phyloP scores from a whole-genome alignment of 1,140 invertebrate genomes.

The Ephestia elutella region DNA sequence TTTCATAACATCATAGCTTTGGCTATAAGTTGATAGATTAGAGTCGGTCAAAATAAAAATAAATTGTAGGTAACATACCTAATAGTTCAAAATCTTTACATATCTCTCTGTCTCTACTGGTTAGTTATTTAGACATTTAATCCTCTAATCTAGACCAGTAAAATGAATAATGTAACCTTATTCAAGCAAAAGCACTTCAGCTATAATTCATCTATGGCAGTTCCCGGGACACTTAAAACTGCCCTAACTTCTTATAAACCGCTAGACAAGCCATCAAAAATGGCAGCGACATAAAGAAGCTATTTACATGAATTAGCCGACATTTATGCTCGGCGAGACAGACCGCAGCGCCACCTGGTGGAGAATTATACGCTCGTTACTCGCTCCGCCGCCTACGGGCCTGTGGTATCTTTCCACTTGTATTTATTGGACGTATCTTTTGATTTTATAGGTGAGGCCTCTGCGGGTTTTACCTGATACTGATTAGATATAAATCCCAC shows the following conservation, averaged over 20 bases:
- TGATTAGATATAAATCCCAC: too few species aligned
- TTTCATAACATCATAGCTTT: too few species aligned
- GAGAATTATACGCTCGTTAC: constrained; percentile 65
- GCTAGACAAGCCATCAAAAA: constrained; percentile 32
- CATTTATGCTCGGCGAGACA: constrained; percentile 65
- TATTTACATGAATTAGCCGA: constrained; percentile 68
- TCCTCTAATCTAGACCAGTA: too few species aligned
- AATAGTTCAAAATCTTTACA: too few species aligned
- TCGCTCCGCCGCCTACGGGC: constrained; percentile 41
- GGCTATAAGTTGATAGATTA: too few species aligned
- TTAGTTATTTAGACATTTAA: too few species aligned
- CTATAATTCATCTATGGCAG: not conserved
- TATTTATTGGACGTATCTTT: constrained; percentile 25
- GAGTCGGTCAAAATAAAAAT: too few species aligned
- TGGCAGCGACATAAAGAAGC: constrained; percentile 43
- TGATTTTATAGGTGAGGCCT: constrained; percentile 1
- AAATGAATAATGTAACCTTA: too few species aligned
- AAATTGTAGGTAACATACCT: too few species aligned
- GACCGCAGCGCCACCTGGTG: constrained; percentile 62
- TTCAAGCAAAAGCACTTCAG: not conserved
- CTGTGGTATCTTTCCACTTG: constrained; percentile 29
- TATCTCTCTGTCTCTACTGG: too few species aligned
- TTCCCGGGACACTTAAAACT: not conserved
- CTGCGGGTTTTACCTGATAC: not conserved
- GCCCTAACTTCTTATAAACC: not conserved